Evolutionary conservation across 2,113 vertebrate genomes (phyloP).

Genomic region (Ptilonorhynchus violaceus): DNA sequence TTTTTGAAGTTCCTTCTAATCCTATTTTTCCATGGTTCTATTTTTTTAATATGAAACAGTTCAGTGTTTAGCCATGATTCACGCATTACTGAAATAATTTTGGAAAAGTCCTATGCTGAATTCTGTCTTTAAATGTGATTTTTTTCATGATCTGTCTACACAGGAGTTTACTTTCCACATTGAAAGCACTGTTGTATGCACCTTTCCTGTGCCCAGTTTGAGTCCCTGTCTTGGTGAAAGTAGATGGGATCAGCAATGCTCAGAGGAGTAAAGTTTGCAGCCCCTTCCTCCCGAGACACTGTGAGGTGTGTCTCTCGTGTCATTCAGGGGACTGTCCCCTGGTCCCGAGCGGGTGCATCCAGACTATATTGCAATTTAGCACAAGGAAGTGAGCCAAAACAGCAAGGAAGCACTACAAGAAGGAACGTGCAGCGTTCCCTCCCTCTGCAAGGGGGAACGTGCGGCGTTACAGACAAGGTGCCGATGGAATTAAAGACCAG

Average conservation of each 20-base stretch:
- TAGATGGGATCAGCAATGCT: not conserved
- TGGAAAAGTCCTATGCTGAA: not conserved
- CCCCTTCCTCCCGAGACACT: not conserved
- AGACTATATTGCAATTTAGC: accelerated
- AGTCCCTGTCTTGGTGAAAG: not conserved
- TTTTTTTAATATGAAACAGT: not conserved
- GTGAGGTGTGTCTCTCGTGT: not conserved
- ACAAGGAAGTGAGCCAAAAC: accelerated
- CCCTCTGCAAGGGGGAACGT: not conserved
- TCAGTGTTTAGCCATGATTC: not conserved
- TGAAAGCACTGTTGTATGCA: not conserved
- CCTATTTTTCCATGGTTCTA: not conserved
- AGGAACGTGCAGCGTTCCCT: accelerated
- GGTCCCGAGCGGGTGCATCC: accelerated
- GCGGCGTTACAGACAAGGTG: accelerated
- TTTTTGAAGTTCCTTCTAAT: not conserved
- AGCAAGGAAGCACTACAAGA: accelerated
- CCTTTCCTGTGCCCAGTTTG: not conserved
- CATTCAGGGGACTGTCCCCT: accelerated
- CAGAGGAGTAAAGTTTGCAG: not conserved
- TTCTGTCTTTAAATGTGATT: not conserved
- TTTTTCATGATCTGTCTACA: not conserved
- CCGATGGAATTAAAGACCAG: not conserved
- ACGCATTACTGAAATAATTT: not conserved
- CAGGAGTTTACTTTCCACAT: not conserved